These are phyloP conservation scores for Colossoma macropomum DNA, from an alignment of 2,113 vertebrate species.

Conservation along the genomic window DNA sequence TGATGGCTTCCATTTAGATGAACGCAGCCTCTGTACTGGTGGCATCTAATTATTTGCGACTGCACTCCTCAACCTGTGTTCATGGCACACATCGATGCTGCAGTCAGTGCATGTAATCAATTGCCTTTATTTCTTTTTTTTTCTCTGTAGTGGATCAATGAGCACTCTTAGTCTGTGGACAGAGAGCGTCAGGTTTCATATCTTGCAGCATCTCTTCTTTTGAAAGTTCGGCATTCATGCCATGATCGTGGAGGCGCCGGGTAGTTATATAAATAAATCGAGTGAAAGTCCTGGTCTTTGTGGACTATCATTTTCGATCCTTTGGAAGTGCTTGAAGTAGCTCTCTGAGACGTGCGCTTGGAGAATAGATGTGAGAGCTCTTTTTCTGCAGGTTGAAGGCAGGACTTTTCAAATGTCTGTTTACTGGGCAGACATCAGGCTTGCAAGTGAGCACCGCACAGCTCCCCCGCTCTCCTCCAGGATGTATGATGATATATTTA, in stretches of 20 bases:
- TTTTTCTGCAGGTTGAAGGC: conserved; percentile 39
- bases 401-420: conserved; percentile 57
- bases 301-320: conserved; percentile 44
- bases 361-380: conserved; percentile 49
- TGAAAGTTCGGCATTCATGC: not conserved
- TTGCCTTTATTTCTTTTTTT: conserved; percentile 42
- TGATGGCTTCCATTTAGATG: conserved; percentile 61
- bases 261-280: conserved; percentile 24
- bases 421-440: conserved; percentile 53
- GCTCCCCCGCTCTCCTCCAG: conserved; percentile 8
- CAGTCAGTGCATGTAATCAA: conserved; percentile 15
- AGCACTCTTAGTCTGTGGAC: conserved; percentile 38
- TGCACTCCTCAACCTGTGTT: not conserved
- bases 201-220: conserved; percentile 20
- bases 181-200: conserved; percentile 22
- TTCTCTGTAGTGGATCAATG: conserved; percentile 29
- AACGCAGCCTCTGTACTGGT: conserved; percentile 60
- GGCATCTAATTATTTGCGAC: conserved; percentile 54
- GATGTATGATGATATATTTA: conserved; percentile 58
- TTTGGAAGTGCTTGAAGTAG: conserved; percentile 48
- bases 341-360: conserved; percentile 54
- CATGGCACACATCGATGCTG: not conserved
- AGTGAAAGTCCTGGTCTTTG: conserved; percentile 44
- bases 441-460: conserved; percentile 9
- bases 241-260: not conserved